A percentile compares a stretch with the other conserved stretches of the same genome.
Evolutionary conservation across 2,888 invertebrate species (phyloP).

Genomic region (Arge pagana): DNA sequence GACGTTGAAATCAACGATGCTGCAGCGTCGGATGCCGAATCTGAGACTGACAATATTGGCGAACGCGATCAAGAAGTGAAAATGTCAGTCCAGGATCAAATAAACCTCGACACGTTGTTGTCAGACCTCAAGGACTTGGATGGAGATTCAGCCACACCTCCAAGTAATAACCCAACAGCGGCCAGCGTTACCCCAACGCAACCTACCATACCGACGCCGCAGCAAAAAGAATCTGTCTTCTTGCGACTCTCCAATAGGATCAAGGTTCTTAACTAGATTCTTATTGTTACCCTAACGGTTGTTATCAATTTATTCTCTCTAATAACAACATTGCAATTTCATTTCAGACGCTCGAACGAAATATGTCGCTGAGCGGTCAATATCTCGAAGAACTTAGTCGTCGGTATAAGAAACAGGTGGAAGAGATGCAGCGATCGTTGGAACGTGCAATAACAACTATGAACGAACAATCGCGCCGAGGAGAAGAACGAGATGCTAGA

Average conservation of each 20-base stretch:
- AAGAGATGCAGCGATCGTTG: slow-evolving; percentile 87
- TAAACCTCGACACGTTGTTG: slow-evolving; percentile 50
- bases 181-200: slow-evolving; percentile 50
- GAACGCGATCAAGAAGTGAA: slow-evolving; percentile 41
- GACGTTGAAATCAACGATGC: too few relatives aligned
- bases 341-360: slow-evolving; percentile 85
- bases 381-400: slow-evolving; percentile 95
- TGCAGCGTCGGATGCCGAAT: neutral
- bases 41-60: slow-evolving; percentile 18
- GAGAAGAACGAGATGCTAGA: slow-evolving; percentile 75
- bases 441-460: slow-evolving; percentile 77
- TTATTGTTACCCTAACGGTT: neutral
- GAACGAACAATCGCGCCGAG: slow-evolving; percentile 72
- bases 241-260: slow-evolving; percentile 93
- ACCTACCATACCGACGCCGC: slow-evolving; percentile 50
- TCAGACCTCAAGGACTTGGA: slow-evolving; percentile 55
- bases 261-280: slow-evolving; percentile 66
- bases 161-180: slow-evolving; percentile 48
- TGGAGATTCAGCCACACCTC: slow-evolving; percentile 37
- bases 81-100: slow-evolving; percentile 45
- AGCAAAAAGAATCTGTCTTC: slow-evolving; percentile 93
- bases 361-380: slow-evolving; percentile 95
- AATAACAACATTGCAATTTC: neutral
- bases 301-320: neutral
- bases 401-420: slow-evolving; percentile 94